Base-by-base conservation (phyloP, 2,113 vertebrate species). In the Trachemys scripta region DNA sequence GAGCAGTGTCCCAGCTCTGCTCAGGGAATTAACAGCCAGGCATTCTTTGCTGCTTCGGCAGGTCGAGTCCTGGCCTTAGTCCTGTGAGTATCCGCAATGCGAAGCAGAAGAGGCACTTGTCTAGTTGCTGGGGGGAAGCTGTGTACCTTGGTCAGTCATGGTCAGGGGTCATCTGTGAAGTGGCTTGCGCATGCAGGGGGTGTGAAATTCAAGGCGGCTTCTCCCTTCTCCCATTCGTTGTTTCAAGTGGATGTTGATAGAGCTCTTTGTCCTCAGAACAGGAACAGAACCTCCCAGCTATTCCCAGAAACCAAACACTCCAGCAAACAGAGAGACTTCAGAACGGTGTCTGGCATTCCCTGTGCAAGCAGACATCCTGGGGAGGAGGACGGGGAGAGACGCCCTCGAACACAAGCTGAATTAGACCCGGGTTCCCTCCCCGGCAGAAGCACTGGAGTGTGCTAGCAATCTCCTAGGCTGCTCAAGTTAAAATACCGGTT, bases 261-360 rank as follows among this genome's bases (percentile, higher is more conserved):
- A 45, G 19, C 38, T 27, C 22, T 42, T 75, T 42, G n/a, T 24
- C 72, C 72, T 42, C 72, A 45, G 72, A 62, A 62, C 59, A 31
- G 59, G 27, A 25, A 35, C 13, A 35, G 57, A 59, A 29, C 10
- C 65, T 72, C 69, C 6, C n/a, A 14, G 7, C n/a, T 20, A 25
- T 9, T 45, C 12, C 38, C 24, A 25, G 72, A 76, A 27, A 11
- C 35, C 72, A 76, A 76, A n/a, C 35, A n/a, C 1, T 7, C 25
- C 27, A 17, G 45, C 76, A 47, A 19, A 4, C 0, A 38, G 6
- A 53, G 14, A 3, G 4, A 35, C 6, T 29, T 5, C 38, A 1
- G 0, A 56, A 42, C 0, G 10, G 65, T 10, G 35, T 16, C 14
- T 16, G 35, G 35, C n/a, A 8, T 69, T 16, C n/a, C 17, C 65